These are phyloP conservation scores for Zaprionus capensis DNA, from an alignment of 1,140 invertebrate species.

Conservation along the genomic window DNA sequence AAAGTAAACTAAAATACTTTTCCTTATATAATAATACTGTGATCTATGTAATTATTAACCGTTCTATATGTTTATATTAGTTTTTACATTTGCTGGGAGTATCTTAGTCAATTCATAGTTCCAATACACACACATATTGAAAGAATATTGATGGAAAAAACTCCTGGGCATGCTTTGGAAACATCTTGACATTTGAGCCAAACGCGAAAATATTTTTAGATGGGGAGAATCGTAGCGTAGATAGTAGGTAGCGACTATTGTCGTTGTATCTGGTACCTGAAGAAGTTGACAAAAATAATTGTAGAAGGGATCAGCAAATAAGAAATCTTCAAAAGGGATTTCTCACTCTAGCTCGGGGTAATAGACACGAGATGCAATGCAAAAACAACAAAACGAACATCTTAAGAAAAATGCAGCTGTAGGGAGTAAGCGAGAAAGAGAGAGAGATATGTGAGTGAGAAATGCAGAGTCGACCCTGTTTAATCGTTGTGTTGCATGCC, in stretches of 20 bases:
- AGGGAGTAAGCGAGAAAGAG: neutral
- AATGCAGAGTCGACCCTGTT: slow-evolving; percentile 50
- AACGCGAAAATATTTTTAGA: slow-evolving; percentile 21
- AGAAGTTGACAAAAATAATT: slow-evolving; percentile 78
- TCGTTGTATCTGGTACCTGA: slow-evolving; percentile 63
- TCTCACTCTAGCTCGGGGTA: slow-evolving; percentile 47
- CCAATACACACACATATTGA: slow-evolving; percentile 17
- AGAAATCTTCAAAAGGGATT: slow-evolving; percentile 52
- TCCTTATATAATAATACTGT: slow-evolving; percentile 10
- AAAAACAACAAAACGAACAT: slow-evolving; percentile 58
- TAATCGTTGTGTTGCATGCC: slow-evolving; percentile 41
- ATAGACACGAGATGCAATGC: slow-evolving; percentile 70
- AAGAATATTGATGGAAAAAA: slow-evolving; percentile 57
- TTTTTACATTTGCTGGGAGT: slow-evolving; percentile 19
- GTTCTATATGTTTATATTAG: slow-evolving; percentile 51
- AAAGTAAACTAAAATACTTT: slow-evolving; percentile 38
- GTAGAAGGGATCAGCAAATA: slow-evolving; percentile 65
- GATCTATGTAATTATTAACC: slow-evolving; percentile 33
- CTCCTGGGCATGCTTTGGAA: slow-evolving; percentile 6
- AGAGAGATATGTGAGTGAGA: slow-evolving; percentile 2
- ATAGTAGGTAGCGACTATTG: slow-evolving; percentile 55
- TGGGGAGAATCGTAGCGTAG: neutral
- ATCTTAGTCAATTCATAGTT: neutral
- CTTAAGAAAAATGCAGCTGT: slow-evolving; percentile 47
- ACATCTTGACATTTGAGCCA: slow-evolving; percentile 42